Evolutionary conservation across 1,140 invertebrate genomes (phyloP).

Genomic region (Amyelois transitella): DNA sequence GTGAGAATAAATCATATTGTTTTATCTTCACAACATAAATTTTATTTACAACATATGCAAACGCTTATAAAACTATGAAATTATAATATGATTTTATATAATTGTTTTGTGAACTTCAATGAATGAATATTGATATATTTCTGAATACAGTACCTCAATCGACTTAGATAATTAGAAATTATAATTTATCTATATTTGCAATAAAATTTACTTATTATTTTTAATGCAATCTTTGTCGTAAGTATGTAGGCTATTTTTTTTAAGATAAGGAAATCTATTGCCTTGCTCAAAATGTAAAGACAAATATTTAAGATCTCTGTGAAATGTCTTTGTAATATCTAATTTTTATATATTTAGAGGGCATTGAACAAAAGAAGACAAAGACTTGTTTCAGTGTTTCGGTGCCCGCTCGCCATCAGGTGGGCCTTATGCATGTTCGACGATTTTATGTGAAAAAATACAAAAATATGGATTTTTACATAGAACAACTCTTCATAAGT

Average conservation of each 20-base stretch:
- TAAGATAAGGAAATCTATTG: slow-evolving; percentile 16
- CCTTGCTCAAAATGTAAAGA: slow-evolving; percentile 49
- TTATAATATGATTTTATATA: neutral
- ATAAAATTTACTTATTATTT: slow-evolving; percentile 24
- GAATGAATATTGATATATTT: neutral
- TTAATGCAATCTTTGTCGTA: slow-evolving; percentile 2
- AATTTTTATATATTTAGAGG: neutral
- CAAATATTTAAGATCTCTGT: slow-evolving; percentile 28
- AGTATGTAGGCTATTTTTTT: neutral
- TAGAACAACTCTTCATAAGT: neutral
- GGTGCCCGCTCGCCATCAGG: no score
- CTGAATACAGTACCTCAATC: neutral
- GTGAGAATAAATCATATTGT: no score
- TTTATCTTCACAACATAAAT: no score
- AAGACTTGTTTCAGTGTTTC: no score
- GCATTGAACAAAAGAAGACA: neutral
- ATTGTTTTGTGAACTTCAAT: neutral
- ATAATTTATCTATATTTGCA: slow-evolving; percentile 16
- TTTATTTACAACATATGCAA: no score
- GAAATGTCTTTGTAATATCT: slow-evolving; percentile 7
- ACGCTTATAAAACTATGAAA: neutral
- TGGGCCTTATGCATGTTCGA: no score
- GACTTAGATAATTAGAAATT: neutral
- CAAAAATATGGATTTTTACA: neutral
- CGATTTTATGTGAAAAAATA: no score